Evolutionary conservation across 2,888 invertebrate genomes (phyloP).

Genomic region (Altica lythri): DNA sequence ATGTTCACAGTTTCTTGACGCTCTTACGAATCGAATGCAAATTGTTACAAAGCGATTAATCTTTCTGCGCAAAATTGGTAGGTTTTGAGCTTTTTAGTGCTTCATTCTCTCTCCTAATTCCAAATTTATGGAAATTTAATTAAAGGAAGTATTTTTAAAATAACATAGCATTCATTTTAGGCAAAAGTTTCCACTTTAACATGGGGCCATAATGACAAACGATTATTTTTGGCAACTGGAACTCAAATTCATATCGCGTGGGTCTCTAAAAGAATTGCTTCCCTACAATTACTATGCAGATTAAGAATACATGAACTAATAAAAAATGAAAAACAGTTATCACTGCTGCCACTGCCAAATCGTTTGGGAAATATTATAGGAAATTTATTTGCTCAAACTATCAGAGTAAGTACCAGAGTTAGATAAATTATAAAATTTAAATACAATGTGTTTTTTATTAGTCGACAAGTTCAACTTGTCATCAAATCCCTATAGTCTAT

Average conservation of each 20-base stretch:
- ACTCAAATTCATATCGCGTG: slow-evolving; percentile 91
- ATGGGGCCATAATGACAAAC: slow-evolving; percentile 97
- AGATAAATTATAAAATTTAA: too few relatives aligned
- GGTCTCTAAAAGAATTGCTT: slow-evolving; percentile 88
- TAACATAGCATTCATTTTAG: slow-evolving; percentile 56
- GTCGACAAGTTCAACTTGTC: too few relatives aligned
- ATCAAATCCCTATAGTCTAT: too few relatives aligned
- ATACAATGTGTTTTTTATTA: too few relatives aligned
- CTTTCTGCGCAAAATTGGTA: too few relatives aligned
- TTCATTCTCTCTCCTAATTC: too few relatives aligned
- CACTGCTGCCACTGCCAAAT: slow-evolving; percentile 83
- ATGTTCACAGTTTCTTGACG: too few relatives aligned
- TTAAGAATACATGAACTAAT: slow-evolving; percentile 78
- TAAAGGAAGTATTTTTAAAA: not conserved
- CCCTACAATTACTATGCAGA: slow-evolving; percentile 86
- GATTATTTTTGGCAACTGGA: slow-evolving; percentile 92
- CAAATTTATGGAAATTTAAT: not conserved
- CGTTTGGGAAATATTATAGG: slow-evolving; percentile 83
- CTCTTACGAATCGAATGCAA: too few relatives aligned
- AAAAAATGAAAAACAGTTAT: slow-evolving; percentile 73
- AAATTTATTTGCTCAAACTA: slow-evolving; percentile 90
- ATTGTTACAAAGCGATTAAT: too few relatives aligned
- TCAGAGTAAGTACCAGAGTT: slow-evolving; percentile 70
- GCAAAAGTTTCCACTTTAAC: slow-evolving; percentile 90
- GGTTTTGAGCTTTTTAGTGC: too few relatives aligned